Percentiles rank a stretch among this genome's conserved stretches.
These are phyloP conservation scores for Tragopan temminckii DNA, from an alignment of 2,797 vertebrate genomes.

Conservation along the genomic window DNA sequence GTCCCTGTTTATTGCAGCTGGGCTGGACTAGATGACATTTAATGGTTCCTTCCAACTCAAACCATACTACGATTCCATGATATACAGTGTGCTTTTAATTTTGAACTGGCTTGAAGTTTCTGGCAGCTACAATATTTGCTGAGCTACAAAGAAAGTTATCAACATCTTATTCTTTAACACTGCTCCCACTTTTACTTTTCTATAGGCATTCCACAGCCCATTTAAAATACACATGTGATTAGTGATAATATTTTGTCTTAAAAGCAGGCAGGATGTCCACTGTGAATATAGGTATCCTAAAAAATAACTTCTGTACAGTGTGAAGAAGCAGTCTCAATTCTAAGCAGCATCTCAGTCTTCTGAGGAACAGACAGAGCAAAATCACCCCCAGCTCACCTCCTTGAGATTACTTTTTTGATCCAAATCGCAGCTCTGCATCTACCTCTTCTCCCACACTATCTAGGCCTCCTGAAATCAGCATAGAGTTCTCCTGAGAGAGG, in stretches of 20 bases:
- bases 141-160: neutral
- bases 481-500: fast-evolving
- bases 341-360: neutral
- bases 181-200: neutral
- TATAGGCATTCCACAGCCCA: neutral
- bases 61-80: too few species aligned
- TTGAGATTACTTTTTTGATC: neutral
- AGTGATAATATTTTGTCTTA: neutral
- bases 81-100: neutral
- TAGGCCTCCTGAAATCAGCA: neutral
- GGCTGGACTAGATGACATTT: too few species aligned
- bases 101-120: neutral
- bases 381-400: neutral
- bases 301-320: neutral
- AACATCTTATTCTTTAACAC: neutral
- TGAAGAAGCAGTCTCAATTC: neutral
- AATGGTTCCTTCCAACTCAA: too few species aligned
- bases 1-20: too few species aligned
- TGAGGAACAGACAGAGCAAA: neutral
- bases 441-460: neutral
- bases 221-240: neutral
- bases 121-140: neutral
- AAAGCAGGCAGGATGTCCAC: neutral
- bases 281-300: neutral
- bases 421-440: neutral